A percentile compares a stretch with the other conserved stretches of the same genome.
These are phyloP conservation scores for Erethizon dorsatum DNA, from an alignment of 2,797 vertebrate genomes.

Conservation along the genomic window DNA sequence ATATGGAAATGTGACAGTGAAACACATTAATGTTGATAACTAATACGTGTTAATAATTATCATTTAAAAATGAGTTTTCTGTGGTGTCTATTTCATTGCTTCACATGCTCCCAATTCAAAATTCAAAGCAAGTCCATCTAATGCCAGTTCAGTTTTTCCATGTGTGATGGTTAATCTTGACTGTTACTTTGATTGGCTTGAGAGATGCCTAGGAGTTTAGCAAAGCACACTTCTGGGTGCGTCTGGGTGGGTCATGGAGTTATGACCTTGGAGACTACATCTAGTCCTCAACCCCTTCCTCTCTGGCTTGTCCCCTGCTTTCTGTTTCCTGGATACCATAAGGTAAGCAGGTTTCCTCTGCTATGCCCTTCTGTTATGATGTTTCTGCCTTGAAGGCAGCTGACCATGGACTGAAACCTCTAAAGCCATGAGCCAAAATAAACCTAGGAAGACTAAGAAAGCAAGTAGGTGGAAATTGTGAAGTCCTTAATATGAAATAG, in stretches of 20 bases:
- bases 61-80: not conserved
- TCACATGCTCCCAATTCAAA: not conserved
- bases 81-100: not conserved
- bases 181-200: not conserved
- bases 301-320: not conserved
- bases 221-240: not conserved
- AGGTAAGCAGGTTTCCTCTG: not conserved
- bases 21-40: not conserved
- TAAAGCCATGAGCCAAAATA: not conserved
- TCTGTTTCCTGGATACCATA: not conserved
- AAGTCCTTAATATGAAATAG: not conserved
- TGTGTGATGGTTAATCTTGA: not conserved
- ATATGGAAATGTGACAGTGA: not conserved
- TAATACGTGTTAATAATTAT: not conserved
- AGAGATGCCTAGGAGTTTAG: not conserved
- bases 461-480: not conserved
- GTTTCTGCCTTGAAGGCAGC: not conserved
- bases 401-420: not conserved
- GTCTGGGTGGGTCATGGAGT: not conserved
- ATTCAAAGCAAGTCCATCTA: not conserved
- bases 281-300: not conserved
- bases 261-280: not conserved
- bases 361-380: not conserved
- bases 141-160: not conserved
- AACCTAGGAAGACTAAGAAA: not conserved